Conservation (phyloP, 2,888 invertebrate species). For the Cetonia aurata region DNA sequence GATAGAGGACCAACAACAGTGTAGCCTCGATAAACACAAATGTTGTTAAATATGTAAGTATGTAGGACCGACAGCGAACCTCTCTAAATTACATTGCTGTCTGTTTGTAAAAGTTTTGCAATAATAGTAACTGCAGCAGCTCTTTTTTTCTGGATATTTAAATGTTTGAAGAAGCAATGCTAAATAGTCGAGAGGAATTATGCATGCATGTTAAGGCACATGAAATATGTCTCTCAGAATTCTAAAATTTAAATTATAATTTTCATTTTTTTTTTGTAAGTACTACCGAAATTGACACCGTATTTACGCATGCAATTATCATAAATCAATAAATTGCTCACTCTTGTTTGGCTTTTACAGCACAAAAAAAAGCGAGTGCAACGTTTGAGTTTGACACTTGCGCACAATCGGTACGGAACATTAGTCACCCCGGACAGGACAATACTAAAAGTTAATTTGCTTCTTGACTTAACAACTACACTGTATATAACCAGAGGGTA, state of each 20-base stretch:
- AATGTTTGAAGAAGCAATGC: no score
- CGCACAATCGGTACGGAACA: slow-evolving; percentile 56
- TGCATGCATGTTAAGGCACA: no score
- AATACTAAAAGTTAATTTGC: slow-evolving; percentile 65
- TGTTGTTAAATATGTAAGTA: slow-evolving; percentile 46
- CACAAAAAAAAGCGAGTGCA: slow-evolving; percentile 48
- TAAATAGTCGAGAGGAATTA: no score
- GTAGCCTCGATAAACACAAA: slow-evolving; percentile 47
- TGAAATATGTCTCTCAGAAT: no score
- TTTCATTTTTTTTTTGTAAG: no score
- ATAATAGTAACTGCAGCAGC: slow-evolving; percentile 3
- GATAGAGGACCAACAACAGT: slow-evolving; percentile 50
- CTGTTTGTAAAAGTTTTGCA: slow-evolving; percentile 15
- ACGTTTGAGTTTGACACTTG: slow-evolving; percentile 59
- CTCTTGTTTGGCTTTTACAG: slow-evolving; percentile 20
- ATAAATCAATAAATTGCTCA: slow-evolving; percentile 21
- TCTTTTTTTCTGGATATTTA: neutral
- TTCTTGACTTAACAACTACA: slow-evolving; percentile 60
- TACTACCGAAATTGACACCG: no score
- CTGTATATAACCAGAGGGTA: slow-evolving; percentile 42
- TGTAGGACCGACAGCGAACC: slow-evolving; percentile 38
- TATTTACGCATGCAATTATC: slow-evolving; percentile 7
- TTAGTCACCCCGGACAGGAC: slow-evolving; percentile 63
- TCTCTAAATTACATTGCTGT: slow-evolving; percentile 37
- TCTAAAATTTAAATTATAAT: no score